These are phyloP conservation scores for Aculops lycopersici DNA, from an alignment of 1,140 invertebrate genomes.

Conservation along the genomic window DNA sequence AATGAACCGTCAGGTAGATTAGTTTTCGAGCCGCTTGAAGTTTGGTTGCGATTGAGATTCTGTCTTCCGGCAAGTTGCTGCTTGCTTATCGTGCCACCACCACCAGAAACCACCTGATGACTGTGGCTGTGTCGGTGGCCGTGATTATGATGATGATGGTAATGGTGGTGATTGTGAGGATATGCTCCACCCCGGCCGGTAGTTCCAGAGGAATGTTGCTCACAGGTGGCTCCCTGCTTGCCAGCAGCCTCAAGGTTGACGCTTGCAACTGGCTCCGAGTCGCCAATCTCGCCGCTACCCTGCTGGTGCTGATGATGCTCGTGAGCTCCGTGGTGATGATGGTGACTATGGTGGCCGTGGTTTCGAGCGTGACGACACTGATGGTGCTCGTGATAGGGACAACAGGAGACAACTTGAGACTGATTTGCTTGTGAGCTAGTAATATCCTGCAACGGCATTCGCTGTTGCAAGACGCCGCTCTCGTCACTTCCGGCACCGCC, in stretches of 20 bases:
- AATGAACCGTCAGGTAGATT: not conserved
- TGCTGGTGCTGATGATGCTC: not conserved
- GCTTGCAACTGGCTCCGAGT: not conserved
- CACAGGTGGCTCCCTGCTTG: not conserved
- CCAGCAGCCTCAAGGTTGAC: not conserved
- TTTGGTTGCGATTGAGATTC: not conserved
- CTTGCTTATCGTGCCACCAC: no score
- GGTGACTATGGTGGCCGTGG: not conserved
- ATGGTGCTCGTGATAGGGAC: not conserved
- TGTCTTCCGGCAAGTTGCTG: no score
- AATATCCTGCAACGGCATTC: not conserved
- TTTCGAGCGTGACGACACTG: not conserved
- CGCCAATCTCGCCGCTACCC: not conserved
- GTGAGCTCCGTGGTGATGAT: not conserved
- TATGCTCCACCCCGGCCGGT: not conserved
- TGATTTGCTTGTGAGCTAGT: not conserved
- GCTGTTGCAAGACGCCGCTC: not conserved
- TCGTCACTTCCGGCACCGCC: not conserved
- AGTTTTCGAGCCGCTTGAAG: not conserved
- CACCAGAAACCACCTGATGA: no score
- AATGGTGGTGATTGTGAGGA: not conserved
- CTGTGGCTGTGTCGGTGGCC: not conserved
- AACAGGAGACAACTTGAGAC: not conserved
- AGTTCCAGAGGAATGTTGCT: not conserved
- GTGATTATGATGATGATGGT: not conserved